A percentile compares a stretch with the other conserved stretches of the same genome.
phyloP scores from a whole-genome alignment of 2,113 vertebrate species.

The Rousettus leschenaultii region DNA sequence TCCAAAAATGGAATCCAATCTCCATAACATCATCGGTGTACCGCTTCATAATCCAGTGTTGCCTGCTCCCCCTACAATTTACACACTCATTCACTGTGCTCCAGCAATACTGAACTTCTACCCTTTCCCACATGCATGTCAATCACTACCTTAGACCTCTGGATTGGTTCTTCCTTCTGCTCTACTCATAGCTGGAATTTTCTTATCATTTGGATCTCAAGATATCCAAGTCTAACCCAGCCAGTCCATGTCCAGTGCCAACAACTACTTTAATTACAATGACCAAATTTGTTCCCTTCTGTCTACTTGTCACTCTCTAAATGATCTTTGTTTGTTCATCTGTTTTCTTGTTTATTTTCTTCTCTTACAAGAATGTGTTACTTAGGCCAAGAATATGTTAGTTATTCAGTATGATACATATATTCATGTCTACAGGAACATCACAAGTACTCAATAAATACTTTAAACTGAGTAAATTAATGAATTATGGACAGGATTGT shows the following conservation, averaged over 20 bases:
- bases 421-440: neutral
- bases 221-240: no score
- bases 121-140: neutral
- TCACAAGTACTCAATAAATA: neutral
- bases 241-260: neutral
- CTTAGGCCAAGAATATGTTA: neutral
- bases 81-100: neutral
- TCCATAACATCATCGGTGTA: accelerated
- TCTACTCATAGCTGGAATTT: accelerated
- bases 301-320: neutral
- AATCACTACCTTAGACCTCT: neutral
- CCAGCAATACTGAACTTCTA: neutral
- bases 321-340: neutral
- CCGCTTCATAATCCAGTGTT: accelerated
- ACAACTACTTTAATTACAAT: neutral
- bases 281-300: neutral
- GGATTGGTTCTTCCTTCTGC: neutral
- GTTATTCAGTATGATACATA: neutral
- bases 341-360: neutral
- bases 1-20: neutral
- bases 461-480: neutral
- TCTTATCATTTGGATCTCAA: neutral
- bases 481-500: neutral
- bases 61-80: accelerated
- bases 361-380: neutral